phyloP scores from a whole-genome alignment of 2,113 vertebrate genomes.

The Nematolebias whitei region DNA sequence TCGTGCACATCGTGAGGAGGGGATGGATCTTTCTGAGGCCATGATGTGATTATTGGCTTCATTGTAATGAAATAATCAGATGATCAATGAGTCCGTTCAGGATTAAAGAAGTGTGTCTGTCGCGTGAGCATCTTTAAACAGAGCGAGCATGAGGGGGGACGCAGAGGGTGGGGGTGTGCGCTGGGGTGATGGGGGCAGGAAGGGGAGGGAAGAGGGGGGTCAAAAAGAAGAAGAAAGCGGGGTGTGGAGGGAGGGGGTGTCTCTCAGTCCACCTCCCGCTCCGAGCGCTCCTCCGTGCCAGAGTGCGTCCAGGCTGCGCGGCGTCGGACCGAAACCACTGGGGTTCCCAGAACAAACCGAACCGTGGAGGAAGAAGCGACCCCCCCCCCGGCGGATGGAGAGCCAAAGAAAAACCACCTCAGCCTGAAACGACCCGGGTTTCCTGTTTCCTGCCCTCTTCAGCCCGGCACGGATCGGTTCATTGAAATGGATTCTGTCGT shows the following conservation, averaged over 20 bases:
- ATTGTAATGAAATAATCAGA: conserved; percentile 81
- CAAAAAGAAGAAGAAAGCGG: background rate
- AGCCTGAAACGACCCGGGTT: conserved; percentile 30
- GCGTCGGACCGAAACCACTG: conserved; percentile 72
- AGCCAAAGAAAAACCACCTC: no score
- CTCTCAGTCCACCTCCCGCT: conserved; percentile 64
- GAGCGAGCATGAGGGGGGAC: no score
- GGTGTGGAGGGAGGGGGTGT: conserved; percentile 36
- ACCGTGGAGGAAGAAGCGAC: conserved; percentile 31
- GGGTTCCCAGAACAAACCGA: conserved; percentile 64
- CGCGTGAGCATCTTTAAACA: background rate
- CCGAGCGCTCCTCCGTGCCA: conserved; percentile 66
- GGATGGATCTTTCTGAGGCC: conserved; percentile 69
- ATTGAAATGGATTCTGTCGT: conserved; percentile 69
- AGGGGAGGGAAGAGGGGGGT: conserved; percentile 15
- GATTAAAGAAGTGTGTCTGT: conserved; percentile 25
- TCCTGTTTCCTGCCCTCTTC: conserved; percentile 15
- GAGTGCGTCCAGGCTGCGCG: conserved; percentile 73
- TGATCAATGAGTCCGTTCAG: conserved; percentile 75
- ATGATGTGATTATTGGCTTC: conserved; percentile 80
- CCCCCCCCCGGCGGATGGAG: conserved; percentile 70
- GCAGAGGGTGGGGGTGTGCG: conserved; percentile 19
- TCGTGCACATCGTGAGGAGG: conserved; percentile 64
- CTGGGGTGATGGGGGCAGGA: conserved; percentile 24
- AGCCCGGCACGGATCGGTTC: conserved; percentile 42